Evolutionary conservation across 2,888 invertebrate genomes (phyloP).

Genomic region (Drosophila pegasa): DNA sequence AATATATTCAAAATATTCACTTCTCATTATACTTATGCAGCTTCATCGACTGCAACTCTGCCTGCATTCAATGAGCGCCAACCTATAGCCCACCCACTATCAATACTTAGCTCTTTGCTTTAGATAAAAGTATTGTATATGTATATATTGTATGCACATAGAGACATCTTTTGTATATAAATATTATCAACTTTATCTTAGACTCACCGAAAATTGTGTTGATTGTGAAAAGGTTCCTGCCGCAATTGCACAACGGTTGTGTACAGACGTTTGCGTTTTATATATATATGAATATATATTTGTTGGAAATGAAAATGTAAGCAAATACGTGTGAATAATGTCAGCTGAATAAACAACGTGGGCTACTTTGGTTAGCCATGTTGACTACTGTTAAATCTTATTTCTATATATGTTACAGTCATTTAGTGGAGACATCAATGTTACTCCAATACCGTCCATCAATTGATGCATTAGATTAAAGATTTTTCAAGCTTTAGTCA

Average conservation of each 20-base stretch:
- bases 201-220: slow-evolving; percentile 26
- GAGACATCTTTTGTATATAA: neutral
- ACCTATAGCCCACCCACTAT: neutral
- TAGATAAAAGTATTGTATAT: too few relatives aligned
- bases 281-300: slow-evolving; percentile 21
- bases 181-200: neutral
- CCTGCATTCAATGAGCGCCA: neutral
- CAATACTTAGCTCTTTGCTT: neutral
- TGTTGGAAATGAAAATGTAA: slow-evolving; percentile 21
- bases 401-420: too few relatives aligned
- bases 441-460: neutral
- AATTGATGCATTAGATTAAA: neutral
- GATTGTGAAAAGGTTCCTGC: neutral
- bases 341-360: slow-evolving; percentile 15
- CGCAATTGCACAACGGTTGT: slow-evolving; percentile 10
- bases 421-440: too few relatives aligned
- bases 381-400: too few relatives aligned
- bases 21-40: too few relatives aligned
- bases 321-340: slow-evolving; percentile 29
- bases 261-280: slow-evolving; percentile 15
- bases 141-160: neutral
- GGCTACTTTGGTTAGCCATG: slow-evolving; percentile 22
- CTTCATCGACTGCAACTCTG: too few relatives aligned
- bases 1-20: too few relatives aligned
- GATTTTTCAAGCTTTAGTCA: neutral